These are phyloP conservation scores for Origma solitaria DNA, from an alignment of 2,113 vertebrate genomes.

Conservation along the genomic window DNA sequence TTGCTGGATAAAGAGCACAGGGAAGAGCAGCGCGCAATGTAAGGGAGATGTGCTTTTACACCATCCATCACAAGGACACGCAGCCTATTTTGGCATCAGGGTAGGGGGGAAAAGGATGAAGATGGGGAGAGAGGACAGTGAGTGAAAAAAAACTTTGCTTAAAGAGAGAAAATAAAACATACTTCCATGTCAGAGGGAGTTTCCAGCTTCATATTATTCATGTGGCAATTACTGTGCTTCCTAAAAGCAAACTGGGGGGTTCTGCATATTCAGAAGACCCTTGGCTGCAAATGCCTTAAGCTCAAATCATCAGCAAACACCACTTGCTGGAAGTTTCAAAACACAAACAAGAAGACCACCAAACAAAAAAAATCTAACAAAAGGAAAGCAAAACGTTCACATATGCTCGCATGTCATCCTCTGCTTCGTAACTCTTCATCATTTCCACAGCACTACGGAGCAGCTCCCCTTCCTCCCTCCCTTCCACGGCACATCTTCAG, in stretches of 20 bases:
- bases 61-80: neutral
- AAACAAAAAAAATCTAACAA: neutral
- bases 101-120: neutral
- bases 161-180: neutral
- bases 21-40: accelerated
- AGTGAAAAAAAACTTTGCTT: neutral
- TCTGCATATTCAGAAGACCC: neutral
- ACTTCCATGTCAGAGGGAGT: neutral
- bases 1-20: neutral
- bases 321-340: neutral
- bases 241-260: neutral
- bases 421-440: neutral
- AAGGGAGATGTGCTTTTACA: neutral
- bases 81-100: neutral
- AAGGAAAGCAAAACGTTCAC: neutral
- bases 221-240: neutral
- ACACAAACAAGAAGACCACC: neutral
- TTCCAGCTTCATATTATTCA: neutral
- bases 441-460: accelerated
- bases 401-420: neutral
- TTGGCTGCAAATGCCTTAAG: neutral
- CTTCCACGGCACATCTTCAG: neutral
- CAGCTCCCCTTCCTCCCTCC: neutral
- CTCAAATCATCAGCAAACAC: neutral
- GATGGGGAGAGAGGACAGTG: neutral